Conservation (phyloP, 2,797 vertebrate species). For the Bradypodion ventrale region DNA sequence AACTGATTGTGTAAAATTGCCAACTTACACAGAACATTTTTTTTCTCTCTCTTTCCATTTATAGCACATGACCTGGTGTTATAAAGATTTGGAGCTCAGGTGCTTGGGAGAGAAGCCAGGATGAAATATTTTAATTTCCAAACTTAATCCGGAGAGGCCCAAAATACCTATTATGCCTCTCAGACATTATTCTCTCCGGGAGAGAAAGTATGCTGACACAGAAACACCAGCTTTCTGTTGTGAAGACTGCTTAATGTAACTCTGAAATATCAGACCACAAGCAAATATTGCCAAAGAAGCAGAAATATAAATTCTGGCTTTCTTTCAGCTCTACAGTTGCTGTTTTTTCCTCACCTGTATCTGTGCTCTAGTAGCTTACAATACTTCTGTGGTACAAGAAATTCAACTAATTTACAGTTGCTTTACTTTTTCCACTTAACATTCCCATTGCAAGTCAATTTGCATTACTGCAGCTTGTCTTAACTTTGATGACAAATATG, state of each 20-base stretch:
- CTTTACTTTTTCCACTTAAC: constrained; percentile 1
- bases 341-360: background rate
- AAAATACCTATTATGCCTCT: constrained; percentile 25
- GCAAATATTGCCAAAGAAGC: constrained; percentile 21
- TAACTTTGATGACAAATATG: constrained; percentile 13
- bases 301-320: background rate
- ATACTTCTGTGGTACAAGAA: constrained; percentile 16
- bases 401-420: constrained; percentile 9
- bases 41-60: background rate
- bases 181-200: background rate
- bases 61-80: background rate
- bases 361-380: background rate
- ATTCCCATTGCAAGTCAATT: background rate
- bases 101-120: background rate
- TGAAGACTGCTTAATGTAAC: constrained; percentile 27
- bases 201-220: constrained; percentile 33
- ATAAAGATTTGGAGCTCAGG: background rate
- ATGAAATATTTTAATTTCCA: constrained; percentile 27
- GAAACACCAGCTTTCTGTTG: constrained; percentile 26
- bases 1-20: constrained; percentile 12
- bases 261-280: constrained; percentile 34
- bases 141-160: constrained; percentile 2
- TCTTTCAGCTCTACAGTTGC: background rate
- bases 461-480: constrained; percentile 3
- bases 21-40: constrained; percentile 5